Conservation (phyloP, 2,797 vertebrate genomes). For the Capromys pilorides region DNA sequence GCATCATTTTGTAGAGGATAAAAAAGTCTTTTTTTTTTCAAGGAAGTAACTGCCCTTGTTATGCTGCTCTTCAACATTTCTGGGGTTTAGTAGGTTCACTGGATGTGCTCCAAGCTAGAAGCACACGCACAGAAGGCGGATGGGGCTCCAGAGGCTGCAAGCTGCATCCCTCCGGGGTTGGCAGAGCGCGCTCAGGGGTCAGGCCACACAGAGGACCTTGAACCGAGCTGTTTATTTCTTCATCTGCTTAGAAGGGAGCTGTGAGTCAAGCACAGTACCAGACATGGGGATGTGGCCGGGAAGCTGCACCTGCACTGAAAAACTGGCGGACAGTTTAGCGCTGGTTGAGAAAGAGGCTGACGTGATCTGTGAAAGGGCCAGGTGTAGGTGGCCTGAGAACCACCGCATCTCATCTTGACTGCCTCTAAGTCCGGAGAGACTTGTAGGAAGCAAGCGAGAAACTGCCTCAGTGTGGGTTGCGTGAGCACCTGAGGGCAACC, state of each 20-base stretch:
- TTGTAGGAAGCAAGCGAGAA: neutral
- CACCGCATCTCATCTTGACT: neutral
- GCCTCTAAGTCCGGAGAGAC: neutral
- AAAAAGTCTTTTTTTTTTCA: neutral
- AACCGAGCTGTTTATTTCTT: neutral
- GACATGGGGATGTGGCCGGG: neutral
- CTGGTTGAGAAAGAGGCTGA: neutral
- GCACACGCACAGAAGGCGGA: neutral
- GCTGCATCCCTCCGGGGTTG: neutral
- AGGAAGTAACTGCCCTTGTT: neutral
- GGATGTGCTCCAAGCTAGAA: conserved; percentile 17
- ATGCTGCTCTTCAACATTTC: neutral
- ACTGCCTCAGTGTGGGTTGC: neutral
- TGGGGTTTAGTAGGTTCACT: neutral
- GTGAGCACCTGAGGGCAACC: neutral
- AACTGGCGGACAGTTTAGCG: neutral
- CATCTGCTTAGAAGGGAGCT: neutral
- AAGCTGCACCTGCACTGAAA: neutral
- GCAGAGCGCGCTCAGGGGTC: neutral
- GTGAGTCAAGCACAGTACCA: neutral
- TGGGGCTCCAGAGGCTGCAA: neutral
- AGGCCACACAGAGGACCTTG: neutral
- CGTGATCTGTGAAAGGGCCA: neutral
- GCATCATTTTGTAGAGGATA: neutral
- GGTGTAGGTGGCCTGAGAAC: neutral